A percentile compares a stretch with the other conserved stretches of the same genome.
phyloP scores from a whole-genome alignment of 1,140 invertebrate genomes.

The Rhysida immarginata region DNA sequence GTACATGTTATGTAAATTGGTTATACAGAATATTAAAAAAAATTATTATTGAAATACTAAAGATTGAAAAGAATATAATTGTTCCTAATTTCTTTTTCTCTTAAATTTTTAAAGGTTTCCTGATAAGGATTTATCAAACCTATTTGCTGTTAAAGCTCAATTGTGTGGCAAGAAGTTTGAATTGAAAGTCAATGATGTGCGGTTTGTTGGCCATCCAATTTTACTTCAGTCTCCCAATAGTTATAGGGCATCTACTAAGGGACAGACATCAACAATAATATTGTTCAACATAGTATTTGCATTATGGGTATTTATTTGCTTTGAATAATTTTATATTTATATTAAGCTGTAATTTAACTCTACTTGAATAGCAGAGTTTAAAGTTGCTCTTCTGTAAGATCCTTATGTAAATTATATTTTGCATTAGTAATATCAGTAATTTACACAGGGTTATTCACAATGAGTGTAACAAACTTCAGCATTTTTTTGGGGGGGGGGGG shows the following conservation, averaged over 20 bases:
- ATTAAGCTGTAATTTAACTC: too few relatives aligned
- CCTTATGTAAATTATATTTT: too few relatives aligned
- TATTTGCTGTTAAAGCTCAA: slow-evolving; percentile 80
- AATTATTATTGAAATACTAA: too few relatives aligned
- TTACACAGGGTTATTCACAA: too few relatives aligned
- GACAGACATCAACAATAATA: slow-evolving; percentile 45
- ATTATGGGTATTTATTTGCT: slow-evolving; percentile 49
- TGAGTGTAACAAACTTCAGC: too few relatives aligned
- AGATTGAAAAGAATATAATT: neutral
- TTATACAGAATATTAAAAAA: too few relatives aligned
- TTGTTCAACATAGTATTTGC: slow-evolving; percentile 88
- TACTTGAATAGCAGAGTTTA: too few relatives aligned
- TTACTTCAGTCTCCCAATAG: slow-evolving; percentile 31
- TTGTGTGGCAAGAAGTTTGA: slow-evolving; percentile 82
- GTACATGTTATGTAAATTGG: too few relatives aligned
- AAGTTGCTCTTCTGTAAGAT: too few relatives aligned
- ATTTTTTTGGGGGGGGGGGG: too few relatives aligned
- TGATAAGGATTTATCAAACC: slow-evolving; percentile 55
- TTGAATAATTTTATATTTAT: too few relatives aligned
- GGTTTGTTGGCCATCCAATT: slow-evolving; percentile 86
- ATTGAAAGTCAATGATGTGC: slow-evolving; percentile 84
- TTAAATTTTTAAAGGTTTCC: slow-evolving; percentile 18
- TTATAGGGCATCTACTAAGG: slow-evolving; percentile 5
- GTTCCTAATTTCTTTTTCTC: slow-evolving; percentile 9
- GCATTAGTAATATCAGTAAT: too few relatives aligned